phyloP scores from a whole-genome alignment of 2,888 invertebrate genomes.

The Apamea crenata region DNA sequence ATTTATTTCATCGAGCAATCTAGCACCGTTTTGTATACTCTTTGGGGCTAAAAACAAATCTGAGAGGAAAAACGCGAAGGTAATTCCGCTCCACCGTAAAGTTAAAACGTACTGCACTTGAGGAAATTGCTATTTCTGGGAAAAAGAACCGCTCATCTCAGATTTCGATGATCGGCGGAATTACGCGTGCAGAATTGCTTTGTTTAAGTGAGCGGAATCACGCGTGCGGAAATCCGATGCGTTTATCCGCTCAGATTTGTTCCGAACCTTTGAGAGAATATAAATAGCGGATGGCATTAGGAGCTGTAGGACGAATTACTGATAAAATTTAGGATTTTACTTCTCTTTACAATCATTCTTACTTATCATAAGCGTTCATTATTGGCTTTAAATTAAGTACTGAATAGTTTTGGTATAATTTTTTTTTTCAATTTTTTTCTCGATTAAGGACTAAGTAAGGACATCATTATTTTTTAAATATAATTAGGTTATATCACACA shows the following conservation, averaged over 20 bases:
- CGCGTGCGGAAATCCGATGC: not conserved
- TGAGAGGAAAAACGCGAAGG: not conserved
- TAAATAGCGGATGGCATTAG: constrained; percentile 66
- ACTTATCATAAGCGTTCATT: constrained; percentile 82
- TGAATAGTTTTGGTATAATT: constrained; percentile 85
- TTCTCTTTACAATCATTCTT: constrained; percentile 74
- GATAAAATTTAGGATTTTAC: constrained; percentile 77
- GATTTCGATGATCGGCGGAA: not conserved
- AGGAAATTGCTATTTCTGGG: not conserved
- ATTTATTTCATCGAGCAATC: constrained; percentile 60
- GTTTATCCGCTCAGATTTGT: not conserved
- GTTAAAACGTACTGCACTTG: not conserved
- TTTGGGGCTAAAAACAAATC: constrained; percentile 24
- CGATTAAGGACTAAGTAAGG: constrained; percentile 86
- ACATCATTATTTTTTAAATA: constrained; percentile 82
- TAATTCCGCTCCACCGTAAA: not conserved
- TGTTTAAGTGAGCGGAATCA: not conserved
- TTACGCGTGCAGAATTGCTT: not conserved
- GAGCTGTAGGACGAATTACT: constrained; percentile 79
- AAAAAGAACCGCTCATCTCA: not conserved
- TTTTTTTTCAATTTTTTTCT: constrained; percentile 70
- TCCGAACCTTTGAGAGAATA: constrained; percentile 52
- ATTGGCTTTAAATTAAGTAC: constrained; percentile 87
- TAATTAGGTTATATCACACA: constrained; percentile 90
- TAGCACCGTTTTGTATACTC: constrained; percentile 76